Conservation (phyloP, 2,888 invertebrate genomes). For the Atherix ibis region DNA sequence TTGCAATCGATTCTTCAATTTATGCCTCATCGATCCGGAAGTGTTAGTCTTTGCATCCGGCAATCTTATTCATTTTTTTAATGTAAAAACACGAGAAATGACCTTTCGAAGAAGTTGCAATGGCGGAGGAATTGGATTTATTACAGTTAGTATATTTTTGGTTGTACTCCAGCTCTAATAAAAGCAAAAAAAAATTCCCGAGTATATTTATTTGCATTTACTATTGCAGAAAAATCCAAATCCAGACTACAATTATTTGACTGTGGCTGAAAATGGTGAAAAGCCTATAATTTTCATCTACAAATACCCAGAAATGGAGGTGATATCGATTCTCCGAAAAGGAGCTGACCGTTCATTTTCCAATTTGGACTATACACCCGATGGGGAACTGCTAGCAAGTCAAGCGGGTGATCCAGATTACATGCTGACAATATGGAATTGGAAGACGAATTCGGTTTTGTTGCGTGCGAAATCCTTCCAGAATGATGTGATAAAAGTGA, state of each 20-base stretch:
- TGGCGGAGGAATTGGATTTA: slow-evolving; percentile 67
- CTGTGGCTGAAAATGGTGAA: slow-evolving; percentile 67
- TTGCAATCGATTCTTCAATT: slow-evolving; percentile 62
- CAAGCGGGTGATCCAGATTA: slow-evolving; percentile 72
- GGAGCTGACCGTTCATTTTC: slow-evolving; percentile 63
- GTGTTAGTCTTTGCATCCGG: slow-evolving; percentile 68
- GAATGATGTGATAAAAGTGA: slow-evolving; percentile 61
- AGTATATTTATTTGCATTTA: slow-evolving; percentile 4
- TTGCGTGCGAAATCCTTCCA: slow-evolving; percentile 69
- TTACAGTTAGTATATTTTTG: slow-evolving; percentile 41
- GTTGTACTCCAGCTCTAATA: neutral
- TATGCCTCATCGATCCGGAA: slow-evolving; percentile 57
- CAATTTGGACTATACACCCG: slow-evolving; percentile 60
- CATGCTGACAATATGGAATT: slow-evolving; percentile 78
- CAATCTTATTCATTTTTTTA: slow-evolving; percentile 61
- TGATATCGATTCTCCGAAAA: slow-evolving; percentile 53
- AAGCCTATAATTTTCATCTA: slow-evolving; percentile 67
- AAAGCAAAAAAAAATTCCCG: neutral
- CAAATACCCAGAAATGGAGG: slow-evolving; percentile 64
- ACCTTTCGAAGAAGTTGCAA: slow-evolving; percentile 57
- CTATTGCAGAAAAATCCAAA: slow-evolving; percentile 44
- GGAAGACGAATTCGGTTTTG: slow-evolving; percentile 59
- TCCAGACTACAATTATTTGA: slow-evolving; percentile 45
- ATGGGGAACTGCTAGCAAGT: slow-evolving; percentile 57
- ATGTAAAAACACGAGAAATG: slow-evolving; percentile 46